Percentiles rank a stretch among this genome's conserved stretches.
Evolutionary conservation across 2,113 vertebrate genomes (phyloP).

Genomic region (Platysternon megacephalum): DNA sequence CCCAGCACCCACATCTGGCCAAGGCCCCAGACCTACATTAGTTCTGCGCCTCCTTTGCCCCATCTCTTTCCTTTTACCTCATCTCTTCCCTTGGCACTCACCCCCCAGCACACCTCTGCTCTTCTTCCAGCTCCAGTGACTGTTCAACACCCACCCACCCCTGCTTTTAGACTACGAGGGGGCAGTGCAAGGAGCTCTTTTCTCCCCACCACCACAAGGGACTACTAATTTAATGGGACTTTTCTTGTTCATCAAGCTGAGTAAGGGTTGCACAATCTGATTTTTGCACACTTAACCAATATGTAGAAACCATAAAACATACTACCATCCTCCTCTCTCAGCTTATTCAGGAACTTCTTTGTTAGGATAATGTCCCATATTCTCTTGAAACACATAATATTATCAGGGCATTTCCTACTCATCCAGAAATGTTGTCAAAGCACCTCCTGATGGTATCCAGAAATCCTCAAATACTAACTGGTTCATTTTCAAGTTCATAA

Average conservation of each 20-base stretch:
- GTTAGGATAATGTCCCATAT: not conserved
- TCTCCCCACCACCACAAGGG: not conserved
- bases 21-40: not conserved
- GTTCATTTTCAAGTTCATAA: not conserved
- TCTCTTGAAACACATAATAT: rapidly evolving
- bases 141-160: not conserved
- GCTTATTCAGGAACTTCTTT: not conserved
- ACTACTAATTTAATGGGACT: not conserved
- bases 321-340: not conserved
- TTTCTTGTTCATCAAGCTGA: not conserved
- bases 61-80: too few relatives aligned
- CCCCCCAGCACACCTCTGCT: not conserved
- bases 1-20: not conserved
- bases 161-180: rapidly evolving
- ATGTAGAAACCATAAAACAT: not conserved
- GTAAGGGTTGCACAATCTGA: not conserved
- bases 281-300: not conserved
- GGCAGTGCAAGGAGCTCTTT: not conserved
- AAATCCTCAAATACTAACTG: not conserved
- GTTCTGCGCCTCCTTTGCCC: not conserved
- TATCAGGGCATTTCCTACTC: not conserved
- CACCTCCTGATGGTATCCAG: not conserved
- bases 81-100: not conserved
- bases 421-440: not conserved
- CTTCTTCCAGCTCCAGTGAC: not conserved